These are phyloP conservation scores for Mycteria americana DNA, from an alignment of 2,797 vertebrate species.

Conservation along the genomic window DNA sequence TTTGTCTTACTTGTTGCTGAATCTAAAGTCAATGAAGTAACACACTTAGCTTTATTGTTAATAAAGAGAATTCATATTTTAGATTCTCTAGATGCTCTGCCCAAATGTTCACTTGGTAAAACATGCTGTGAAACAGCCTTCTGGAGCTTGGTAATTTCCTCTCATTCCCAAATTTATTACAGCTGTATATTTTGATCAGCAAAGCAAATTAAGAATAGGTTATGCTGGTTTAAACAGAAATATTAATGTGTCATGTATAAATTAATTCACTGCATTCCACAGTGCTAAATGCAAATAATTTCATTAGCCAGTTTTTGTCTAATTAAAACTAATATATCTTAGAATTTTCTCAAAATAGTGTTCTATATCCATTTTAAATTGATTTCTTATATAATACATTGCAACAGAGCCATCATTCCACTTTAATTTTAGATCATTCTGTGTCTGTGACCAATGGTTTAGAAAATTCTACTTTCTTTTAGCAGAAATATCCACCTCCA, in stretches of 20 bases:
- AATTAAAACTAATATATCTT: constrained; percentile 5
- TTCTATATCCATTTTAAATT: not conserved
- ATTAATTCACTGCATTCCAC: not conserved
- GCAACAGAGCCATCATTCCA: constrained; percentile 7
- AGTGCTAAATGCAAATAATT: not conserved
- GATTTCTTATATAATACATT: not conserved
- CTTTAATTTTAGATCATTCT: constrained; percentile 17
- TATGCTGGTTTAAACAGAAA: constrained; percentile 38
- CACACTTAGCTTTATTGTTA: not conserved
- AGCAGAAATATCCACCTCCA: not conserved
- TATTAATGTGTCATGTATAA: constrained; percentile 20
- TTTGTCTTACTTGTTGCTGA: not conserved
- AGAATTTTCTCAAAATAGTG: not conserved
- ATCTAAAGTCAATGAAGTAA: not conserved
- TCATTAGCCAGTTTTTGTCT: not conserved
- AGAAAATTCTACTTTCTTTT: constrained; percentile 52
- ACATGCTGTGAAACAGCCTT: constrained; percentile 1
- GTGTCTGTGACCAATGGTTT: constrained; percentile 6
- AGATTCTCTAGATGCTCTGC: not conserved
- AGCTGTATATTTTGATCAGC: constrained; percentile 15
- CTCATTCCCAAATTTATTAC: not conserved
- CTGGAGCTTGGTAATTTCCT: not conserved
- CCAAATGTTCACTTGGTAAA: not conserved
- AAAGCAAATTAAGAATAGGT: constrained; percentile 24
- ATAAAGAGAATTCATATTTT: not conserved